Evolutionary conservation across 1,140 invertebrate genomes (phyloP).

Genomic region (Rhynchophorus ferrugineus): DNA sequence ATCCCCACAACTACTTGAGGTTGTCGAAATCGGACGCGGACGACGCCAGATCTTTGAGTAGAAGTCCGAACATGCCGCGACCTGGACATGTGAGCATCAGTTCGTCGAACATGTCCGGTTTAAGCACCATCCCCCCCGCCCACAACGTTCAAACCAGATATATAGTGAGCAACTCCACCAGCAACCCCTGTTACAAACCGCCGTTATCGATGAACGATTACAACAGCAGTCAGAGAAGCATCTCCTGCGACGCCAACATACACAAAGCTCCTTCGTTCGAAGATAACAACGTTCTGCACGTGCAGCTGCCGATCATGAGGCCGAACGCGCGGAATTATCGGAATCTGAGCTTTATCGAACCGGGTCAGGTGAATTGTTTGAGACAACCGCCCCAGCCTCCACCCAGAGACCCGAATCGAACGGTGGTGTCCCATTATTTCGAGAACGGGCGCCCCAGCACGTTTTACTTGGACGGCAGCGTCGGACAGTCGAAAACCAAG

Average conservation of each 20-base stretch:
- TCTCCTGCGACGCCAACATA: conserved; percentile 37
- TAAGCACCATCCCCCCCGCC: conserved; percentile 39
- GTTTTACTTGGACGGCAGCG: conserved; percentile 42
- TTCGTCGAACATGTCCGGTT: conserved; percentile 25
- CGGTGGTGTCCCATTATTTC: conserved; percentile 43
- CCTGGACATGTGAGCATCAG: conserved; percentile 19
- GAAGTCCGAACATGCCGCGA: conserved; percentile 27
- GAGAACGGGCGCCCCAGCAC: conserved; percentile 47
- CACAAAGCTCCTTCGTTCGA: conserved; percentile 31
- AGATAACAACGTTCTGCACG: conserved; percentile 29
- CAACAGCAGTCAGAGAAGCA: conserved; percentile 32
- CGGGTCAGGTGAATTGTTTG: conserved; percentile 13
- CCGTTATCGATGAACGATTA: conserved; percentile 34
- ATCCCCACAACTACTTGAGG: conserved; percentile 34
- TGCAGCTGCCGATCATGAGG: conserved; percentile 32
- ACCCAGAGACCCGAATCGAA: conserved; percentile 58
- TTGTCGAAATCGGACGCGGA: conserved; percentile 35
- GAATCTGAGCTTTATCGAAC: conserved; percentile 34
- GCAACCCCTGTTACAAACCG: conserved; percentile 33
- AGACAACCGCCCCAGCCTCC: conserved; percentile 55
- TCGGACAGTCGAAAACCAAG: conserved; percentile 16
- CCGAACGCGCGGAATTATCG: conserved; percentile 25
- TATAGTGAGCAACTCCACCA: conserved; percentile 33
- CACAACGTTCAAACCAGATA: conserved; percentile 30
- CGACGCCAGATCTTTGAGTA: conserved; percentile 29